These are phyloP conservation scores for Wasmannia auropunctata DNA, from an alignment of 1,140 invertebrate species.

Conservation along the genomic window DNA sequence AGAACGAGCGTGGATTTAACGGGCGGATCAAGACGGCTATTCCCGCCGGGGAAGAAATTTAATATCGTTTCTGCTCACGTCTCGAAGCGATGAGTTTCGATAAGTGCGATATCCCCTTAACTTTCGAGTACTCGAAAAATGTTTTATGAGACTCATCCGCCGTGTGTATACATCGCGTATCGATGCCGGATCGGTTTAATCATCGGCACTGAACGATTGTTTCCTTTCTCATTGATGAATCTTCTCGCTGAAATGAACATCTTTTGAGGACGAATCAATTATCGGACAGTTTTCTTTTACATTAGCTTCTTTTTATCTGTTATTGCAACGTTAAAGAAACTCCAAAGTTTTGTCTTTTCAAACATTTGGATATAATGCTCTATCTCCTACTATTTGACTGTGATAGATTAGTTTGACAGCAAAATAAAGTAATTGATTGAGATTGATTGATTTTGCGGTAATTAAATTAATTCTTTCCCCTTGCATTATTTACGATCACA, in stretches of 20 bases:
- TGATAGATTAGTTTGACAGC: neutral
- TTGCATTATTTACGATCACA: neutral
- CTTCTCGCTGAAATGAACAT: neutral
- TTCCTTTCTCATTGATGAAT: neutral
- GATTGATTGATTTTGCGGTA: neutral
- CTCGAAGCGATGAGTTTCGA: slow-evolving; percentile 69
- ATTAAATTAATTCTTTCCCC: slow-evolving; percentile 4
- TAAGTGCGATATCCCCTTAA: slow-evolving; percentile 55
- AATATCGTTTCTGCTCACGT: slow-evolving; percentile 69
- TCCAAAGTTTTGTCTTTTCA: neutral
- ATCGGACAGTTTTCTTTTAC: neutral
- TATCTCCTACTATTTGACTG: neutral
- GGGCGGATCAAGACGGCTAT: slow-evolving; percentile 69
- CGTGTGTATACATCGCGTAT: slow-evolving; percentile 21
- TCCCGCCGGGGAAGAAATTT: slow-evolving; percentile 70
- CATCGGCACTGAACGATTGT: slow-evolving; percentile 7
- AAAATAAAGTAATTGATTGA: neutral
- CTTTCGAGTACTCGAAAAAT: slow-evolving; percentile 30
- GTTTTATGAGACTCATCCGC: slow-evolving; percentile 57
- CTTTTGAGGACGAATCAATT: neutral
- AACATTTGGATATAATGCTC: neutral
- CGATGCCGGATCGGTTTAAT: slow-evolving; percentile 17
- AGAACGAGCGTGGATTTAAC: slow-evolving; percentile 72
- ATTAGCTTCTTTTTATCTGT: neutral
- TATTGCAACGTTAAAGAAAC: neutral